Percentiles rank a stretch among this genome's conserved stretches.
Evolutionary conservation across 2,797 vertebrate genomes (phyloP).

Genomic region (Diplodus puntazzo): DNA sequence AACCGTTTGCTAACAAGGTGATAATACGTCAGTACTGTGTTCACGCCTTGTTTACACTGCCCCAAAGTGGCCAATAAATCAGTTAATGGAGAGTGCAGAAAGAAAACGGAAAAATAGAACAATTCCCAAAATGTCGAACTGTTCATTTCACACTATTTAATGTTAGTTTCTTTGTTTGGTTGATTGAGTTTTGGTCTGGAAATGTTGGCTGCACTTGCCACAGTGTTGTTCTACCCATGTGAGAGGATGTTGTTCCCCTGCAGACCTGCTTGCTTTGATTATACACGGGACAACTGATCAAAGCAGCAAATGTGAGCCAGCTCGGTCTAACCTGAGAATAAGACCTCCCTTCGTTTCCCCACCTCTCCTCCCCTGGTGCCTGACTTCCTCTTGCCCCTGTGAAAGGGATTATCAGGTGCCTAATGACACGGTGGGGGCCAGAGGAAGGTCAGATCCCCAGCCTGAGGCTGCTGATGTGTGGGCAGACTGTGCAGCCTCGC

Average conservation of each 20-base stretch:
- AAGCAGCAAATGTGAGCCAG: constrained; percentile 54
- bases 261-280: constrained; percentile 68
- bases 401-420: constrained; percentile 71
- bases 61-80: not conserved
- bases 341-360: constrained; percentile 40
- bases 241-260: constrained; percentile 50
- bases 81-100: not conserved
- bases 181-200: constrained; percentile 16
- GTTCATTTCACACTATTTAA: not conserved
- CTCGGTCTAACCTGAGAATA: constrained; percentile 51
- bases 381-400: constrained; percentile 71
- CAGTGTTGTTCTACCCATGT: constrained; percentile 41
- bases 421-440: constrained; percentile 66
- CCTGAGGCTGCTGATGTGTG: constrained; percentile 55
- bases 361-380: constrained; percentile 54
- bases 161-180: constrained; percentile 7
- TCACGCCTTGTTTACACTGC: not conserved
- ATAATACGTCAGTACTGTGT: not conserved
- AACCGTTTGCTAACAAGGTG: not conserved
- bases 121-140: not conserved
- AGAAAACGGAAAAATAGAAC: not conserved
- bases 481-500: constrained; percentile 22
- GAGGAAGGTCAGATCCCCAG: constrained; percentile 65
- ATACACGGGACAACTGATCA: constrained; percentile 70
- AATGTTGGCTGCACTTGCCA: not conserved